phyloP scores from a whole-genome alignment of 2,888 invertebrate species.

The Machimus atricapillus region DNA sequence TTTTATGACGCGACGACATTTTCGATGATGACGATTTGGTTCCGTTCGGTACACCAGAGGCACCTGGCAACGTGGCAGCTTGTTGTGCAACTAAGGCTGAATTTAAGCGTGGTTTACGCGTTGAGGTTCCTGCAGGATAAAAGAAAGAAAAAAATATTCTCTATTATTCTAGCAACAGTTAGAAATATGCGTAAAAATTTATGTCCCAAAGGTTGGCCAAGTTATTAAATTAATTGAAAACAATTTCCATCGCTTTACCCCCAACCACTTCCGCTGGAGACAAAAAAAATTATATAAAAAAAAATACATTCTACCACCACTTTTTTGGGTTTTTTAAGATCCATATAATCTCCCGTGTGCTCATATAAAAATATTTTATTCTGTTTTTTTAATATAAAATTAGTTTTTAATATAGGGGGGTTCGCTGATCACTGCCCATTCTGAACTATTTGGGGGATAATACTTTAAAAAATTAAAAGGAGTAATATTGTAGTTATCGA shows the following conservation, averaged over 20 bases:
- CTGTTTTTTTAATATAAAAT: too few relatives aligned
- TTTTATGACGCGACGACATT: constrained; percentile 62
- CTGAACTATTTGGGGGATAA: too few relatives aligned
- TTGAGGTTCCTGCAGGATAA: constrained; percentile 74
- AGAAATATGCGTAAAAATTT: not conserved
- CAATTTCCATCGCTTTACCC: not conserved
- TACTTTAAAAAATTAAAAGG: too few relatives aligned
- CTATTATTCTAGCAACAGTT: not conserved
- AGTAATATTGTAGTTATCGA: too few relatives aligned
- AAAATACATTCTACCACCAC: not conserved
- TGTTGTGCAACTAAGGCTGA: constrained; percentile 96
- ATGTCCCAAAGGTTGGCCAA: too few relatives aligned
- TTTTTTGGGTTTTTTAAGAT: too few relatives aligned
- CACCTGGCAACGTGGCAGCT: constrained; percentile 76
- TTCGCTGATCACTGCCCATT: too few relatives aligned
- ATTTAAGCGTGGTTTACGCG: constrained; percentile 93
- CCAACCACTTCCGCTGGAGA: not conserved
- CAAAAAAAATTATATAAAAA: not conserved
- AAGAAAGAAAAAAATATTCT: not conserved
- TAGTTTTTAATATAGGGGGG: too few relatives aligned
- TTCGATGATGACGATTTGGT: constrained; percentile 62
- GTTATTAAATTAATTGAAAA: not conserved
- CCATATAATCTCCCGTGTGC: too few relatives aligned
- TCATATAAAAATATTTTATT: too few relatives aligned
- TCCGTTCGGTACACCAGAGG: constrained; percentile 65